Evolutionary conservation across 53 echinoderm and acorn worm species (phyloP).

Genomic region (Echinometra lucunter): DNA sequence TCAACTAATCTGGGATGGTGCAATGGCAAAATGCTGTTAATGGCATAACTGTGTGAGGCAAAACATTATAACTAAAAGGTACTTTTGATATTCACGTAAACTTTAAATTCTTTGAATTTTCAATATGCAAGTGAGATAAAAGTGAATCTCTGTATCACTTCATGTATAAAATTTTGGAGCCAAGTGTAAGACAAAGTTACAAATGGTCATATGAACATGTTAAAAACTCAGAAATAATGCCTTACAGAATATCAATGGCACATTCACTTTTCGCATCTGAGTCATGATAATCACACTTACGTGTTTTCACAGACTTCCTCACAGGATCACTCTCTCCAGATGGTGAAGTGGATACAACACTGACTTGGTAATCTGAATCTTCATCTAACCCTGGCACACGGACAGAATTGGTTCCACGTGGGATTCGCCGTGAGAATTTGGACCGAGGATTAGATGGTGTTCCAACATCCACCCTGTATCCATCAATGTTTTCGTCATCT

Average conservation of each 20-base stretch:
- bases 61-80: too few relatives aligned
- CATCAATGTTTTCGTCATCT: not conserved
- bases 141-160: too few relatives aligned
- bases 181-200: too few relatives aligned
- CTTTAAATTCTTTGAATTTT: too few relatives aligned
- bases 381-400: not conserved
- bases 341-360: conserved; percentile 18
- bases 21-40: too few relatives aligned
- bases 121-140: too few relatives aligned
- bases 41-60: too few relatives aligned
- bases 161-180: too few relatives aligned
- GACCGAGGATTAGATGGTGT: conserved; percentile 23
- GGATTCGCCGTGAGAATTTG: conserved; percentile 20
- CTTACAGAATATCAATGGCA: not conserved
- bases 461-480: conserved; percentile 61
- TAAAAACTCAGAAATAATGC: not conserved
- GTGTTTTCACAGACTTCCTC: conserved; percentile 21
- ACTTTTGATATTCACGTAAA: too few relatives aligned
- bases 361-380: conserved; percentile 35
- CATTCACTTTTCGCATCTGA: not conserved
- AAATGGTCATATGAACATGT: too few relatives aligned
- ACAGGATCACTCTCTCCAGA: conserved; percentile 23
- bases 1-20: too few relatives aligned
- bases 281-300: not conserved
- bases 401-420: conserved; percentile 12